Percentiles rank a stretch among this genome's conserved stretches.
Evolutionary conservation across 2,113 vertebrate genomes (phyloP).

Genomic region (Galbula dea): DNA sequence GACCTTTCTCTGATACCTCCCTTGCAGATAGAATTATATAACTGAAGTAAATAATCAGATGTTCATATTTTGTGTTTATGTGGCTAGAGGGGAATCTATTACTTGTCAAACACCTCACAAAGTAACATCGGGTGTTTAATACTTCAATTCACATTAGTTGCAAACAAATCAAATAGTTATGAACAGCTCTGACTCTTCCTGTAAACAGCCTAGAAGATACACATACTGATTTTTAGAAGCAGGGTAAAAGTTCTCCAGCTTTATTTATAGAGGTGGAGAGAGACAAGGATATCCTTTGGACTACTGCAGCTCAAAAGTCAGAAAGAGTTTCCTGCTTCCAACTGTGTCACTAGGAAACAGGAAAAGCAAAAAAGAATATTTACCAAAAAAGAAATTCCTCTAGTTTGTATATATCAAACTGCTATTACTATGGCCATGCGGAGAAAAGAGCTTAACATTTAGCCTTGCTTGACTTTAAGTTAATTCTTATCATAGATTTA

Average conservation of each 20-base stretch:
- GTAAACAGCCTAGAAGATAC: not conserved
- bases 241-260: slow-evolving; percentile 46
- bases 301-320: slow-evolving; percentile 48
- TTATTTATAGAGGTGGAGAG: slow-evolving; percentile 71
- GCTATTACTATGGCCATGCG: not conserved
- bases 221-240: not conserved
- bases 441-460: not conserved
- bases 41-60: not conserved
- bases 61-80: not conserved
- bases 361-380: slow-evolving; percentile 63
- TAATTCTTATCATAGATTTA: slow-evolving; percentile 36
- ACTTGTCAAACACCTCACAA: not conserved
- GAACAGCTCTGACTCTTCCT: not conserved
- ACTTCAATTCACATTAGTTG: not conserved
- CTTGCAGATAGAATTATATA: not conserved
- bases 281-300: slow-evolving; percentile 71
- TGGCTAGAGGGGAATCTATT: not conserved
- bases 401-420: slow-evolving; percentile 3
- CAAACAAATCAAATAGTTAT: not conserved
- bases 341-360: slow-evolving; percentile 66
- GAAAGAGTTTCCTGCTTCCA: slow-evolving; percentile 69
- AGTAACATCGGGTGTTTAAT: not conserved
- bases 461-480: not conserved
- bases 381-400: slow-evolving; percentile 10
- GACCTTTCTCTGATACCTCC: not conserved